Base-by-base conservation (phyloP, 2,888 invertebrate genomes). In the Lamellibrachia columna region DNA sequence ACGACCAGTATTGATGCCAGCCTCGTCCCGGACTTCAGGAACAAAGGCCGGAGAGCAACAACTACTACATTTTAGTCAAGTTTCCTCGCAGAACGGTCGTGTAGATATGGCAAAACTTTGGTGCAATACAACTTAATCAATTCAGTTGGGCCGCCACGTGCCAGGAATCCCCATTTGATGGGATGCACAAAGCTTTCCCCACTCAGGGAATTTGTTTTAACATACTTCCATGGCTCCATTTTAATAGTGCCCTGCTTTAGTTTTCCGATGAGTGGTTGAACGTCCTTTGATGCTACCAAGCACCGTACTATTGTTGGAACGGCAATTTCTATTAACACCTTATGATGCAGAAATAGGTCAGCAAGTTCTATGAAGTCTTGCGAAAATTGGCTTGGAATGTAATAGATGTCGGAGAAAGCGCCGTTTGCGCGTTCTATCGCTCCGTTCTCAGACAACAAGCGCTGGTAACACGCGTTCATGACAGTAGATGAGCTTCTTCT, bases 271-370 rank as follows among this genome's bases (percentile, higher is more conserved):
- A 94, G 52, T 11, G 93, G 22, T 91, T 60, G 22, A 15, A 93
- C 91, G 4, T 92, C 92, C 22, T 92, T 93, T 0, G 92, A 91
- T 0, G 40, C 55, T 52, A 90, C 93, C 52, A 94, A 91, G 90
- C 94, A 94, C 11, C 90, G 53, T 4, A 94, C 55, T 2, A 94
- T 92, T 2, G 93, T 93, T 7, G 94, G 93, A 52, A 94, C 92
- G 53, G 94, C 94, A 22, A 94, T 93, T 92, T 94, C 94, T 52
- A 94, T 55, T 60, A 94, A 94, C 6, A 94, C 93, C n/a, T 93
- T n/a, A n/a, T 93, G 52, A n/a, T 92, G 40, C 7, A 93, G 92
- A 92, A 94, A 94, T 9, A 94, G 8, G 7, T 92, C 90, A 2
- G 93, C 91, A 9, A 94, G 90, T 52, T 93, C 91, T 11, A 92